A percentile compares a stretch with the other conserved stretches of the same genome.
These are phyloP conservation scores for Sparidentex hasta DNA, from an alignment of 2,797 vertebrate genomes.

Conservation along the genomic window DNA sequence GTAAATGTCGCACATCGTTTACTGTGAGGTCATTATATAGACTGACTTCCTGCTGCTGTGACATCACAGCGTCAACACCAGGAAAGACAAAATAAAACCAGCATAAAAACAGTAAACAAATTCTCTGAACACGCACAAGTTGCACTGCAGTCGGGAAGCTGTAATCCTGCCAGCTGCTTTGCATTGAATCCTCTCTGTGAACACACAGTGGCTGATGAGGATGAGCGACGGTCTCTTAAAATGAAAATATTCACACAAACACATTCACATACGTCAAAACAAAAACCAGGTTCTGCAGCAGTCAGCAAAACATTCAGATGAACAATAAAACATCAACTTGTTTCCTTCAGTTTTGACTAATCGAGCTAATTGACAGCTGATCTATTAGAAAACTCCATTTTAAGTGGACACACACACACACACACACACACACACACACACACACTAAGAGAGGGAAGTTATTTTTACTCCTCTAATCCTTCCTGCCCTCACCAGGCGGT, in stretches of 20 bases:
- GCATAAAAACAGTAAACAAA: background rate
- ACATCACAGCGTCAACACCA: no score
- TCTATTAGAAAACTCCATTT: background rate
- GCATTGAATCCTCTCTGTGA: background rate
- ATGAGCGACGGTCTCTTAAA: no score
- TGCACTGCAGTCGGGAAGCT: background rate
- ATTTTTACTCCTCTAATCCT: conserved; percentile 82
- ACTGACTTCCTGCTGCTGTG: no score
- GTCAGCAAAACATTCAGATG: background rate
- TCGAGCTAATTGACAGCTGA: background rate
- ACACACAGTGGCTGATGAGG: background rate
- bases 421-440: conserved; percentile 15
- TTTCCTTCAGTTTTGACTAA: background rate
- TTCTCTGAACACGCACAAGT: background rate
- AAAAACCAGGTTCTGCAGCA: background rate
- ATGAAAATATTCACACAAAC: background rate
- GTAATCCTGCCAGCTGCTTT: background rate
- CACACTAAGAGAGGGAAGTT: conserved; percentile 62
- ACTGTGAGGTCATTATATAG: no score
- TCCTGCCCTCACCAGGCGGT: conserved; percentile 72
- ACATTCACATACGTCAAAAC: background rate
- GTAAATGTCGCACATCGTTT: no score
- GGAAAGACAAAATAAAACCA: background rate
- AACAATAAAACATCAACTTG: background rate
- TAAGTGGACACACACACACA: background rate